phyloP scores from a whole-genome alignment of 2,797 vertebrate species.

The Loris lydekkerianus region DNA sequence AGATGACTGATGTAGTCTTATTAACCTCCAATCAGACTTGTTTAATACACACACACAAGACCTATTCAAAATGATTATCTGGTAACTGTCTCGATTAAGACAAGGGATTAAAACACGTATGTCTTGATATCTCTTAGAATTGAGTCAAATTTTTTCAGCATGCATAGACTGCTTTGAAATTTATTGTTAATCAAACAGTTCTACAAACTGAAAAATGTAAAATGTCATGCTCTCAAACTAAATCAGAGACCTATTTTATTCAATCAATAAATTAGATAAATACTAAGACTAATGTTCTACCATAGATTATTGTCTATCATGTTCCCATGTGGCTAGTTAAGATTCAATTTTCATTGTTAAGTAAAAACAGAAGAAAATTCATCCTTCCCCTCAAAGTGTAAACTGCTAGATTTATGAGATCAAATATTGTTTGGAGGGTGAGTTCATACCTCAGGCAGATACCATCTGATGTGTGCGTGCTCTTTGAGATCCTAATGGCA shows the following conservation, averaged over 20 bases:
- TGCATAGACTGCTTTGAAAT: slow-evolving; percentile 52
- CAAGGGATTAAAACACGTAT: slow-evolving; percentile 1
- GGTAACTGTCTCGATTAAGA: slow-evolving; percentile 36
- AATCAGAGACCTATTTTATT: slow-evolving; percentile 64
- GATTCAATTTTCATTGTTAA: slow-evolving; percentile 76
- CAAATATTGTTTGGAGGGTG: not conserved
- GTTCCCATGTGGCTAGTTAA: slow-evolving; percentile 67
- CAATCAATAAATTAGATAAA: slow-evolving; percentile 73
- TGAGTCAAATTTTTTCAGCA: not conserved
- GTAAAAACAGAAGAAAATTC: slow-evolving; percentile 70
- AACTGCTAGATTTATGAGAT: slow-evolving; percentile 65
- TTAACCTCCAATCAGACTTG: not conserved
- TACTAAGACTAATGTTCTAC: slow-evolving; percentile 69
- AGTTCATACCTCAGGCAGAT: not conserved
- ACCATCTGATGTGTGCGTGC: not conserved
- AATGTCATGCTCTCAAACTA: slow-evolving; percentile 36
- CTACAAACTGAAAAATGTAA: slow-evolving; percentile 58
- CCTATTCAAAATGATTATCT: not conserved
- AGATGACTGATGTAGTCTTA: not conserved
- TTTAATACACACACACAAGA: not conserved
- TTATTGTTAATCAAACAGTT: slow-evolving; percentile 47
- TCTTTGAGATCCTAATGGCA: not conserved
- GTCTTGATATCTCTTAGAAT: not conserved
- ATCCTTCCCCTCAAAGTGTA: slow-evolving; percentile 14
- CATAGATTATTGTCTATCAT: slow-evolving; percentile 33